Conservation (phyloP, 2,113 vertebrate species). For the Rissa tridactyla region DNA sequence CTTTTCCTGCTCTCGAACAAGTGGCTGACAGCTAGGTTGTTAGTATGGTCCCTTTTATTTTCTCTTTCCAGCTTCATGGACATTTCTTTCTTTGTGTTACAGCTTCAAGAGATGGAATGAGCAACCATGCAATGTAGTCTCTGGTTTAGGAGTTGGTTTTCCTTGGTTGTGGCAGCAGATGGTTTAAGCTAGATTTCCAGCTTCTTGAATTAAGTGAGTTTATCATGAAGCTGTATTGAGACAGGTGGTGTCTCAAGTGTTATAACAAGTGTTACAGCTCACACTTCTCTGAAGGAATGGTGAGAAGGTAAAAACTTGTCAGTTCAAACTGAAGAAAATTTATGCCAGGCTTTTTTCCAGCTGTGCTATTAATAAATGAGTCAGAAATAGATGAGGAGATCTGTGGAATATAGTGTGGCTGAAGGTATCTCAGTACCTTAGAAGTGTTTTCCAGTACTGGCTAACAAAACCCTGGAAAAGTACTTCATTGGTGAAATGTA, state of each 20-base stretch:
- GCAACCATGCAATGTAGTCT: neutral
- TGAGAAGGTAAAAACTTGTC: neutral
- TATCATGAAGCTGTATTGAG: neutral
- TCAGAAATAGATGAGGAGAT: neutral
- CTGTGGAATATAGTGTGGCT: neutral
- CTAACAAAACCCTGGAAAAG: neutral
- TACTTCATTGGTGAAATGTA: neutral
- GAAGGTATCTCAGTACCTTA: neutral
- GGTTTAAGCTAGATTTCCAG: neutral
- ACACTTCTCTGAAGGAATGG: neutral
- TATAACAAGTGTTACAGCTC: neutral
- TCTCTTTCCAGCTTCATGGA: neutral
- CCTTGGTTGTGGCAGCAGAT: neutral
- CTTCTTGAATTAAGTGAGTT: neutral
- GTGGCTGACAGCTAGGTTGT: neutral
- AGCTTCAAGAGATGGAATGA: neutral
- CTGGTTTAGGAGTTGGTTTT: neutral
- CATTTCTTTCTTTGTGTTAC: neutral
- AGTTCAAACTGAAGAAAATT: neutral
- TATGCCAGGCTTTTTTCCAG: neutral
- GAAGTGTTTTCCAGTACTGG: neutral
- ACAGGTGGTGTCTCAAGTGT: neutral
- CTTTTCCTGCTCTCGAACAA: neutral
- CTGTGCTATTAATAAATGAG: neutral
- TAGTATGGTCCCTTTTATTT: neutral